Percentiles rank a stretch among this genome's conserved stretches.
Evolutionary conservation across 37 sponge, comb jelly and placozoan genomes (phyloP).

Genomic region (Tethya wilhelma): DNA sequence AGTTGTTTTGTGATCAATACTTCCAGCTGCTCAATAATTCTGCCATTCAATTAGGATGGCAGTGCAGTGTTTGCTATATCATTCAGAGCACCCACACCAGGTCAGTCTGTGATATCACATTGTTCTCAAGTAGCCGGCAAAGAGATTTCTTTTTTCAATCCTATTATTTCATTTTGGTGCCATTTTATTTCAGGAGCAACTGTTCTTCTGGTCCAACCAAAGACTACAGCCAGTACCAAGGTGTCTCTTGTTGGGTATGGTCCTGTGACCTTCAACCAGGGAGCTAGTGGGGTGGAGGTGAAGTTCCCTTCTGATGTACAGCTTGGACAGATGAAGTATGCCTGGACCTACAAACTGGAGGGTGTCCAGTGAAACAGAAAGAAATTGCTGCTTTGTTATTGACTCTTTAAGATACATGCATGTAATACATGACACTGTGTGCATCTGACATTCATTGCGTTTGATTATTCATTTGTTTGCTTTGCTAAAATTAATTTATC

Average conservation of each 20-base stretch:
- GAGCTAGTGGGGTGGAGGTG: constrained; percentile 44
- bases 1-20: background rate
- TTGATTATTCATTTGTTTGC: too few relatives aligned
- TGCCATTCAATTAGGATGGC: constrained; percentile 22
- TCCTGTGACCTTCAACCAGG: background rate
- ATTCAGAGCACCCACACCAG: constrained; percentile 52
- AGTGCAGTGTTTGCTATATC: constrained; percentile 81
- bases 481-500: too few relatives aligned
- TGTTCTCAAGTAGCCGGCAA: background rate
- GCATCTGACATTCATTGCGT: too few relatives aligned
- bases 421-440: too few relatives aligned
- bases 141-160: too few relatives aligned
- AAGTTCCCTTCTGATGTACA: constrained; percentile 31
- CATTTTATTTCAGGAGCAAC: constrained; percentile 16
- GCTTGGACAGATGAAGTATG: constrained; percentile 8
- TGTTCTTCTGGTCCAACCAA: constrained; percentile 24
- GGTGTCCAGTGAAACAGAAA: constrained; percentile 5
- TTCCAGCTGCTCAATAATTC: background rate
- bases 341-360: constrained; percentile 50
- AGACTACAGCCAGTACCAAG: constrained; percentile 10
- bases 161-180: background rate
- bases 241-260: constrained; percentile 16
- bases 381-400: background rate
- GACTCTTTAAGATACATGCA: too few relatives aligned
- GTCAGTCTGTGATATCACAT: constrained; percentile 20